Conservation (phyloP, 2,888 invertebrate species). For the Cremastinae sp. region DNA sequence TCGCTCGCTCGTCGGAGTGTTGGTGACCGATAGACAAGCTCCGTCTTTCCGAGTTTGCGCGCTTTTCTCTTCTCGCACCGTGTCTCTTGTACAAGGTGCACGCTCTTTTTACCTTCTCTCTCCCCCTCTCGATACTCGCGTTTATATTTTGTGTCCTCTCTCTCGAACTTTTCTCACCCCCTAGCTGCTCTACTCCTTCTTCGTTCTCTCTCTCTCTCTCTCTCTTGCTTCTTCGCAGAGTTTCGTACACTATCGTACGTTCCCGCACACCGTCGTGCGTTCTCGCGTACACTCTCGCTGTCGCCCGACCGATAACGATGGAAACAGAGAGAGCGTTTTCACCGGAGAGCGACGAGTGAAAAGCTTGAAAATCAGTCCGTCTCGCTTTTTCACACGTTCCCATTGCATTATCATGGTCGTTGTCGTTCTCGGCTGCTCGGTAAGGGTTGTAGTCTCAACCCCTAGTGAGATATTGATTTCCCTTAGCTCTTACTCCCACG, state of each 20-base stretch:
- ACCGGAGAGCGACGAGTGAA: slow-evolving; percentile 33
- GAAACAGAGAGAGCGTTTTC: slow-evolving; percentile 27
- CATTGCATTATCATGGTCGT: slow-evolving; percentile 63
- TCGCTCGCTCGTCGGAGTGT: slow-evolving; percentile 28
- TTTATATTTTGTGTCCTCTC: not conserved
- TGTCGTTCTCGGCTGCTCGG: slow-evolving; percentile 62
- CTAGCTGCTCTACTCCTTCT: not conserved
- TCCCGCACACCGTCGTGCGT: slow-evolving; percentile 11
- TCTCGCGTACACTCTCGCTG: slow-evolving; percentile 15
- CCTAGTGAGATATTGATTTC: slow-evolving; percentile 80
- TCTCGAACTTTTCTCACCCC: not conserved
- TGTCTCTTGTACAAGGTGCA: slow-evolving; percentile 41
- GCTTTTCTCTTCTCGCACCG: slow-evolving; percentile 46
- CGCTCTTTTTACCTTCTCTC: slow-evolving; percentile 10
- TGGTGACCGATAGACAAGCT: slow-evolving; percentile 53
- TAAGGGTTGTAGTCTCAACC: slow-evolving; percentile 68
- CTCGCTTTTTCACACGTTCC: slow-evolving; percentile 53
- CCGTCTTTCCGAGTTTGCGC: slow-evolving; percentile 56
- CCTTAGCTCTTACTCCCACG: slow-evolving; percentile 79
- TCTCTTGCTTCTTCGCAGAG: not conserved
- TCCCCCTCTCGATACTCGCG: slow-evolving; percentile 7
- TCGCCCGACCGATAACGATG: slow-evolving; percentile 3
- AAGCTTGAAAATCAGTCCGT: slow-evolving; percentile 43
- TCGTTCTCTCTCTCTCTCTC: not conserved
- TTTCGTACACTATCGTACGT: not conserved